Base-by-base conservation (phyloP, 1,140 invertebrate species). In the Andricus grossulariae region DNA sequence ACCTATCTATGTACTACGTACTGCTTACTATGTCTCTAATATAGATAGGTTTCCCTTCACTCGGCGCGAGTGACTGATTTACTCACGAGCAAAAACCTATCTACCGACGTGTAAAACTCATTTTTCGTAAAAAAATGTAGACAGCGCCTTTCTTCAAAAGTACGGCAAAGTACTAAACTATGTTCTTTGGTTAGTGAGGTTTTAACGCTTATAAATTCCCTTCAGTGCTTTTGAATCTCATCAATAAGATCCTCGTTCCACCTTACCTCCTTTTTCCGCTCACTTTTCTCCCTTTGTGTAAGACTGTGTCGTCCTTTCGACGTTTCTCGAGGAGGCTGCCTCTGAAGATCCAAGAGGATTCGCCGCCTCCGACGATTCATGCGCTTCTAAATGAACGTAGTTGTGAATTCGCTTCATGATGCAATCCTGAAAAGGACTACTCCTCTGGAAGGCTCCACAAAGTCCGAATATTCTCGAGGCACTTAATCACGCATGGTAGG, bases 181-280 rank as follows among this genome's bases (percentile, higher is more conserved):
- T 25, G 52, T 66, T 66, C 13, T 16, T 6, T 25, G 3, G 11
- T 39, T 25, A 11, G 55, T 25, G 57, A 39, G 57, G 21, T 66
- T 66, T 66, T 66, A 66, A 66, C 32, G 57, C 25, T 66, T 66
- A 66, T 66, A 15, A 66, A 66, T 66, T 66, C 57, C 21, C 25
- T 66, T 66, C 21, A 66, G 57, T 32, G 19, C 21, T 13, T 66
- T 66, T 32, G 16, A 66, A 11, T 66, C 25, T 39, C 57, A 66
- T 66, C 57, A 66, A 66, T 66, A 66, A 66, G 57, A 15, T 15
- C 16, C 21, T 39, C 57, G 39, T 16, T 8, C 21, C 57, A 32
- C 32, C 15, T 15, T 32, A 5, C 25, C 2, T 32, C 25, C 21
- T 39, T 66, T 60, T 66, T 39, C 57, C 21, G 25, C 57, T 66